These are phyloP conservation scores for Melanaphis sacchari DNA, from an alignment of 1,140 invertebrate genomes.

Conservation along the genomic window DNA sequence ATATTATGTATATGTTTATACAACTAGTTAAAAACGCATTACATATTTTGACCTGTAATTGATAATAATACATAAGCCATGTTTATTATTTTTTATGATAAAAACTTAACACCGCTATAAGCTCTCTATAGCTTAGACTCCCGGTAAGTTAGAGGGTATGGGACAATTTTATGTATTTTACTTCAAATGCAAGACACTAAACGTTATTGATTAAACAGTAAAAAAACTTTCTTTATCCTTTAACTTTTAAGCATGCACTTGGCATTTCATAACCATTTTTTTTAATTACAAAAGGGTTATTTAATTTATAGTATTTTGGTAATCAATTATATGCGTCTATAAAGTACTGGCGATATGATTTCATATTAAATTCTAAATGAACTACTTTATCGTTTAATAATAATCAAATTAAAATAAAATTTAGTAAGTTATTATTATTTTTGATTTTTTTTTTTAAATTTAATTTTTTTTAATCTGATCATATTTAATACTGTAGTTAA, in stretches of 20 bases:
- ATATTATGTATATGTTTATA: neutral
- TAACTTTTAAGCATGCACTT: conserved; percentile 13
- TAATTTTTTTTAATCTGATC: neutral
- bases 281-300: conserved; percentile 17
- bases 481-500: neutral
- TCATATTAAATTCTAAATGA: neutral
- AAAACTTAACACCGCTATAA: neutral
- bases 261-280: conserved; percentile 24
- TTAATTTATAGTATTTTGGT: conserved; percentile 24
- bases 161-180: conserved; percentile 5
- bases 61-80: neutral
- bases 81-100: conserved; percentile 14
- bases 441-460: neutral
- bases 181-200: conserved; percentile 3
- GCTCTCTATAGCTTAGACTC: neutral
- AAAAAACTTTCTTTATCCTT: conserved; percentile 27
- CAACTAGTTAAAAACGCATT: neutral
- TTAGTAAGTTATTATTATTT: neutral
- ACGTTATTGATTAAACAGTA: conserved; percentile 41
- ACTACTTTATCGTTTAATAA: neutral
- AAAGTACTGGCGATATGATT: neutral
- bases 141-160: neutral
- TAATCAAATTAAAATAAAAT: neutral
- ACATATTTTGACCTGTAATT: conserved; percentile 6
- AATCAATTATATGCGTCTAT: neutral